phyloP scores from a whole-genome alignment of 2,113 vertebrate species.

The Chroicocephalus ridibundus region DNA sequence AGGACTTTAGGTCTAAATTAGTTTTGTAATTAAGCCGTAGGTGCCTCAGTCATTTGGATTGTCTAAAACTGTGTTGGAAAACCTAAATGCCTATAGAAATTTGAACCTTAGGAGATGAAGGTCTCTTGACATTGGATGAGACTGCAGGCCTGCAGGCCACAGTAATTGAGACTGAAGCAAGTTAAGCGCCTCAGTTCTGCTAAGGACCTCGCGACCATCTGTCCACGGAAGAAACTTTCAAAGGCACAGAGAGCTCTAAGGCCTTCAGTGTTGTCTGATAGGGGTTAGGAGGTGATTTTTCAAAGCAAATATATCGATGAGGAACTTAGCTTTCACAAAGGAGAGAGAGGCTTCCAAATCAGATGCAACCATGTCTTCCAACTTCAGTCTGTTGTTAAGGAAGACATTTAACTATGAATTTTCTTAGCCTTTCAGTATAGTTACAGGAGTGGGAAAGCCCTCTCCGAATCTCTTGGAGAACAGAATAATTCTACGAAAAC shows the following conservation, averaged over 20 bases:
- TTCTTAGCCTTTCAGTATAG: neutral
- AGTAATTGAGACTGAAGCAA: neutral
- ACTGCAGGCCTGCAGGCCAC: neutral
- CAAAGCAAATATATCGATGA: neutral
- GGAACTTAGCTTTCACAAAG: neutral
- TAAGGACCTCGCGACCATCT: neutral
- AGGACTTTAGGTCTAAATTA: neutral
- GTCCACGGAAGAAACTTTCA: neutral
- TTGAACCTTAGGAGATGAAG: neutral
- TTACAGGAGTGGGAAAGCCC: neutral
- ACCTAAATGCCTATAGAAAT: neutral
- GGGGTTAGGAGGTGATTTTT: neutral
- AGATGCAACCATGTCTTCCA: neutral
- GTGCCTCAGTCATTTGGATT: neutral
- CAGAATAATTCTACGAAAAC: neutral
- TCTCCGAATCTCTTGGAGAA: neutral
- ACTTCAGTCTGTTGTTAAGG: neutral
- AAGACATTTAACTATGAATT: neutral
- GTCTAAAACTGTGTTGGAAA: neutral
- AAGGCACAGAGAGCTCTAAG: neutral
- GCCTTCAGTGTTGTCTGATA: neutral
- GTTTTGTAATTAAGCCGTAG: neutral
- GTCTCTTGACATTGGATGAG: neutral
- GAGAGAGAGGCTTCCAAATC: neutral
- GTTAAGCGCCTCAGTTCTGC: neutral